Conservation (phyloP, 23 tunicate genomes). For the Oikopleura dioica region DNA sequence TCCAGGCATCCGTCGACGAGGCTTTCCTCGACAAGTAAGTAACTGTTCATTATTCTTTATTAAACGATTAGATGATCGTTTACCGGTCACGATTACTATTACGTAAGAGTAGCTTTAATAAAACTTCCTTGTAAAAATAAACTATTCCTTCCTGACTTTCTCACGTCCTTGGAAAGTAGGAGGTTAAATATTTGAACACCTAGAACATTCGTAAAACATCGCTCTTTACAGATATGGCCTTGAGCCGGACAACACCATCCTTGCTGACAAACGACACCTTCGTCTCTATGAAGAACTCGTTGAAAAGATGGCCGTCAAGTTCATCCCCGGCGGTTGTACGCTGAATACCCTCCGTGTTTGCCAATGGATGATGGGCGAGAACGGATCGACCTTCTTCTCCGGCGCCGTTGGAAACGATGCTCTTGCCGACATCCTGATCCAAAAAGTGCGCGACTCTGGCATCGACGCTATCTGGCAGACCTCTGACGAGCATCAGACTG, state of each 20-base stretch:
- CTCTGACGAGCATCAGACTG: background rate
- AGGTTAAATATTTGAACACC: too few species aligned
- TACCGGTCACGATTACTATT: too few species aligned
- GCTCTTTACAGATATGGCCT: too few species aligned
- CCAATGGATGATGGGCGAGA: conserved; percentile 1
- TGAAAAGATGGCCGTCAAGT: background rate
- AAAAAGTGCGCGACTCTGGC: conserved; percentile 1
- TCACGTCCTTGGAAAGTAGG: too few species aligned
- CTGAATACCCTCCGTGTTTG: background rate
- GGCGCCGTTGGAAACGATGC: background rate
- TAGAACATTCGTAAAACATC: too few species aligned
- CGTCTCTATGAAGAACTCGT: background rate
- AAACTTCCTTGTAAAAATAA: too few species aligned
- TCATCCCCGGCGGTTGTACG: background rate
- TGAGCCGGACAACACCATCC: background rate
- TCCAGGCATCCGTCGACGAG: background rate
- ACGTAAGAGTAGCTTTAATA: too few species aligned
- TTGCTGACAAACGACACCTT: background rate
- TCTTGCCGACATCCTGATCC: background rate
- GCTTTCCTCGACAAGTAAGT: background rate
- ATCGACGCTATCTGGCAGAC: background rate
- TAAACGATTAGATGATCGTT: too few species aligned
- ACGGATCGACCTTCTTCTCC: background rate
- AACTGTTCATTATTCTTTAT: too few species aligned
- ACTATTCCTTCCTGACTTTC: too few species aligned